Conservation (phyloP, 2,113 vertebrate genomes). For the Sterna hirundo region DNA sequence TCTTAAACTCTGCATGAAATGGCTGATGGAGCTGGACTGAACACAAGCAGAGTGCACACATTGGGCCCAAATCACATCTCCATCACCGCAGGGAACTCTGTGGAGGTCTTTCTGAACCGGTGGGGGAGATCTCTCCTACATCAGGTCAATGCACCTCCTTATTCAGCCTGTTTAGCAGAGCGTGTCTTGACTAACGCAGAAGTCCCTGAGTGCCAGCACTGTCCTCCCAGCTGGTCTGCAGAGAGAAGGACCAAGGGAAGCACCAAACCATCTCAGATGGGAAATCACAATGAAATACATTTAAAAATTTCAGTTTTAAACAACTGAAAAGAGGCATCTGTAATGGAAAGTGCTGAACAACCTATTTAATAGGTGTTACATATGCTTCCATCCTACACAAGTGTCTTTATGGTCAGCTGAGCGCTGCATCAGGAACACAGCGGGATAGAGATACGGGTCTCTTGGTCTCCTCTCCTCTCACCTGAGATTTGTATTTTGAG, state of each 20-base stretch:
- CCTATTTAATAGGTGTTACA: not conserved
- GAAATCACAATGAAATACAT: not conserved
- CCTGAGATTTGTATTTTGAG: not conserved
- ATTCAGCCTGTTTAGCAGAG: fast-evolving
- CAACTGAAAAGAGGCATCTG: not conserved
- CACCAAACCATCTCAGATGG: too few species aligned
- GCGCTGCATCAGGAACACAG: not conserved
- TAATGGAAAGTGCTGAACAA: not conserved
- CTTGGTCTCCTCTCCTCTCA: not conserved
- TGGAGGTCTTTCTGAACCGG: not conserved
- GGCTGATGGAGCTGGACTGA: not conserved
- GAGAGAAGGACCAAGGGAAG: not conserved
- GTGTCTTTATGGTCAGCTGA: not conserved
- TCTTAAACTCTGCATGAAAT: not conserved
- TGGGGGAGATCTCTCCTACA: not conserved
- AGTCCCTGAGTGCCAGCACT: not conserved
- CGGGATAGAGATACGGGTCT: not conserved
- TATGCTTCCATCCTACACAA: not conserved
- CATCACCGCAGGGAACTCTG: fast-evolving
- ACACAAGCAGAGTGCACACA: too few species aligned
- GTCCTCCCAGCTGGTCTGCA: not conserved
- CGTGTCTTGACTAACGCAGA: not conserved
- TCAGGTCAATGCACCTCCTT: not conserved
- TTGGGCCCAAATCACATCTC: not conserved
- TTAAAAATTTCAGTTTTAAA: not conserved